Evolutionary conservation across 2,797 vertebrate species (phyloP).

Genomic region (Propithecus deckenii): DNA sequence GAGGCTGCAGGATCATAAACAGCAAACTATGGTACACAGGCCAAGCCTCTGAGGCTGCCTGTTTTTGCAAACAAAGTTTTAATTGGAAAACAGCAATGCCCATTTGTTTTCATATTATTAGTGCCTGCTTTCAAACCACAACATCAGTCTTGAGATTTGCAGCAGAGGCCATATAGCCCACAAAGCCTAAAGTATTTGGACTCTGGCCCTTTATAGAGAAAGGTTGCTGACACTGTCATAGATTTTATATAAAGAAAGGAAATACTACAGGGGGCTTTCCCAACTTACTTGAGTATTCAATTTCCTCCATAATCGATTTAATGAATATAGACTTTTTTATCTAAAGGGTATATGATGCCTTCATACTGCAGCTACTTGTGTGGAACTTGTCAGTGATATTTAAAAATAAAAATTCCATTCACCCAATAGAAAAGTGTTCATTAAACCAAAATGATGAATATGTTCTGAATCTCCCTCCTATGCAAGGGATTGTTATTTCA

Average conservation of each 20-base stretch:
- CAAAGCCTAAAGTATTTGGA: background rate
- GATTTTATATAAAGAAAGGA: background rate
- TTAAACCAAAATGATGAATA: background rate
- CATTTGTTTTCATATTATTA: background rate
- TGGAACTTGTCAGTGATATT: background rate
- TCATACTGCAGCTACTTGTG: background rate
- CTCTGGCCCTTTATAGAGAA: background rate
- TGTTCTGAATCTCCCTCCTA: background rate
- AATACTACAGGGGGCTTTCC: background rate
- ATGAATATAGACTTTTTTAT: background rate
- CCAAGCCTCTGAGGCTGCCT: background rate
- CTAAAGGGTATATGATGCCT: background rate
- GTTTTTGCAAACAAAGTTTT: background rate
- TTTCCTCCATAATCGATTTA: slow-evolving; percentile 21
- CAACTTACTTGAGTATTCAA: background rate
- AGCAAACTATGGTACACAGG: background rate
- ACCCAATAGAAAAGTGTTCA: background rate
- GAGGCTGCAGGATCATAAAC: no score
- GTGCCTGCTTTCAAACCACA: background rate
- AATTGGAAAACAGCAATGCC: background rate
- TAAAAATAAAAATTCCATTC: background rate
- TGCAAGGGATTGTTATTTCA: background rate
- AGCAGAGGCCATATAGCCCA: background rate
- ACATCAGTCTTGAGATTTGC: background rate
- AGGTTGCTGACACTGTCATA: background rate